Evolutionary conservation across 2,888 invertebrate species (phyloP).

Genomic region (Acholoe squamosa): DNA sequence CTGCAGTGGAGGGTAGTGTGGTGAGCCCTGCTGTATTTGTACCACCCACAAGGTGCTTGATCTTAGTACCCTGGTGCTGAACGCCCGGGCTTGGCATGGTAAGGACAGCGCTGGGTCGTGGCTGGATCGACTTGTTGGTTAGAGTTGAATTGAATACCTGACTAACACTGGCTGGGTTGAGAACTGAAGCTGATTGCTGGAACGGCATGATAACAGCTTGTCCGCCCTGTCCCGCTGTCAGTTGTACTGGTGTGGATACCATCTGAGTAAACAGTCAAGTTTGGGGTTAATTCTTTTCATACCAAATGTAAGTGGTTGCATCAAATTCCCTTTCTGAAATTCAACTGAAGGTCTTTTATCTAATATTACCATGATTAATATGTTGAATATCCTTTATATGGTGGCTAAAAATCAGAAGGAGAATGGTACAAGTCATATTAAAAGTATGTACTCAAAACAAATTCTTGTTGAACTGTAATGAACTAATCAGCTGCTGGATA

Average conservation of each 20-base stretch:
- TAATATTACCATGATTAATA: not conserved
- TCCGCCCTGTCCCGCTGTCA: constrained; percentile 48
- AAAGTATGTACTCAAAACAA: too few species aligned
- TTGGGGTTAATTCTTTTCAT: too few species aligned
- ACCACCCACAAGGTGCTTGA: not conserved
- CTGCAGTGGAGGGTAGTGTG: not conserved
- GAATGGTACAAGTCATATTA: too few species aligned
- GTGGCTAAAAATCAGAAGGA: too few species aligned
- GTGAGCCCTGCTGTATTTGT: not conserved
- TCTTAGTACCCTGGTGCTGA: not conserved
- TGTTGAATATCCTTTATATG: too few species aligned
- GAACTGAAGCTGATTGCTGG: constrained; percentile 47
- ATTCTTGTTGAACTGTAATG: not conserved
- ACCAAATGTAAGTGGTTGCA: too few species aligned
- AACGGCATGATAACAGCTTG: constrained; percentile 60
- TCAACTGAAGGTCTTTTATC: not conserved
- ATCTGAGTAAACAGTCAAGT: not conserved
- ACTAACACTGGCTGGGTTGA: constrained; percentile 21
- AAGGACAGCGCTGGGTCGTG: constrained; percentile 17
- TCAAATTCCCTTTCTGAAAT: not conserved
- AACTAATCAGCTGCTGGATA: too few species aligned
- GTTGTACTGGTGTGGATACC: constrained; percentile 39
- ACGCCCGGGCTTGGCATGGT: constrained; percentile 13
- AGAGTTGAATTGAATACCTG: constrained; percentile 46
- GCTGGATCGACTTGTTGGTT: constrained; percentile 53